Evolutionary conservation across 2,797 vertebrate species (phyloP).

Genomic region (Takifugu rubripes): DNA sequence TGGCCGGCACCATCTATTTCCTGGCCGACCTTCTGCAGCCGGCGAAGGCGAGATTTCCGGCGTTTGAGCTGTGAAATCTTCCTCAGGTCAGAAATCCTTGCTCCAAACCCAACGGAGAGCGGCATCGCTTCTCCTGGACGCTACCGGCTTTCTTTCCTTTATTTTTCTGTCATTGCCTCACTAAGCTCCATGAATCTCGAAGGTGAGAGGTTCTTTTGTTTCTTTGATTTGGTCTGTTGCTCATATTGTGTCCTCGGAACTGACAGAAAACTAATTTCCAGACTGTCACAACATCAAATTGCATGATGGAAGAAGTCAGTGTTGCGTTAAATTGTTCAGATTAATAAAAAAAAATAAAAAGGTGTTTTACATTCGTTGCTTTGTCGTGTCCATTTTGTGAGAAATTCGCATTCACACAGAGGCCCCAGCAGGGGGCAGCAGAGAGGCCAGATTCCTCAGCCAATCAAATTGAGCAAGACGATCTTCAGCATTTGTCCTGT

Average conservation of each 20-base stretch:
- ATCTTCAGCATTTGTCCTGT: not conserved
- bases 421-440: constrained; percentile 37
- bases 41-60: constrained; percentile 86
- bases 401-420: not conserved
- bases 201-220: no score
- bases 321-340: constrained; percentile 22
- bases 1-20: constrained; percentile 98
- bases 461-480: not conserved
- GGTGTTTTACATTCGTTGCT: constrained; percentile 29
- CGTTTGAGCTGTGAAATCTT: constrained; percentile 84
- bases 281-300: not conserved
- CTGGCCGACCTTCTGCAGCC: constrained; percentile 90
- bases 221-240: no score
- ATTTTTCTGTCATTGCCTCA: no score
- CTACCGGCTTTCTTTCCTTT: no score
- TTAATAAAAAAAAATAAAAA: constrained; percentile 62
- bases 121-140: no score
- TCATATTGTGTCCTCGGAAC: no score
- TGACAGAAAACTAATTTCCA: no score
- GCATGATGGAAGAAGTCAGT: not conserved
- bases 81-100: no score
- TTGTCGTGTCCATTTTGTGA: not conserved
- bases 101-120: no score
- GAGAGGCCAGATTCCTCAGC: constrained; percentile 8
- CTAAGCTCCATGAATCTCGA: no score